Evolutionary conservation across 2,888 invertebrate species (phyloP), one percentile per base, ranked within the genome.

Genomic region (Ectropis crepuscularia): DNA sequence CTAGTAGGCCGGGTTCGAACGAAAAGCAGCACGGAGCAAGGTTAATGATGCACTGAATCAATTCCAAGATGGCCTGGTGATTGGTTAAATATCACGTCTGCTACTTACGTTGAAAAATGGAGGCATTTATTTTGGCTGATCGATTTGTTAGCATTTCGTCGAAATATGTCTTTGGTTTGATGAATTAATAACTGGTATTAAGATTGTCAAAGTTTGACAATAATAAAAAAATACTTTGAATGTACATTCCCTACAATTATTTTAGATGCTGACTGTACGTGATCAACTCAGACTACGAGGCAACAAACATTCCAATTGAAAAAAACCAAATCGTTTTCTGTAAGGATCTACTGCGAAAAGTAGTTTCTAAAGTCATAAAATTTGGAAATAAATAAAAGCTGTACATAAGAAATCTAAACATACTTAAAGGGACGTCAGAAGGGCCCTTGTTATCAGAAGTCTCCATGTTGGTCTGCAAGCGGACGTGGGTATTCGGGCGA

Each of bases 291-390:
- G 51, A 51, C 51, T 16, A 50, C 57, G 38, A 43, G 43, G 50
- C 42, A 57, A 50, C 49, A 50, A 57, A 41, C 8, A 51, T 51
- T 49, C 11, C 48, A 36, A 6, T 48, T 11, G n/a, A 48, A 49
- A 38, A 42, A 8, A 42, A 43, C 43, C 37, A 43, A 43, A 42
- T 12, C 39, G 41, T 51, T 51, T 42, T 49, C 12, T 8, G 38
- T 4, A 8, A 47, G 12, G 38, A 53, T 59, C 38, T 47, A 36
- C 39, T 47, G 46, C 47, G 41, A 37, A 57, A 57, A 62, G 46
- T 53, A 42, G 57, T 65, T 63, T 68, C 58, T 61, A 38, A 50
- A 60, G 63, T 51, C 63, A 58, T 68, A 65, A 68, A 62, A 60
- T 57, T 57, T 53, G 50, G 48, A 58, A 57, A 65, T 63, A 61